Evolutionary conservation across 2,113 vertebrate genomes (phyloP).

Genomic region (Antigone vipio): DNA sequence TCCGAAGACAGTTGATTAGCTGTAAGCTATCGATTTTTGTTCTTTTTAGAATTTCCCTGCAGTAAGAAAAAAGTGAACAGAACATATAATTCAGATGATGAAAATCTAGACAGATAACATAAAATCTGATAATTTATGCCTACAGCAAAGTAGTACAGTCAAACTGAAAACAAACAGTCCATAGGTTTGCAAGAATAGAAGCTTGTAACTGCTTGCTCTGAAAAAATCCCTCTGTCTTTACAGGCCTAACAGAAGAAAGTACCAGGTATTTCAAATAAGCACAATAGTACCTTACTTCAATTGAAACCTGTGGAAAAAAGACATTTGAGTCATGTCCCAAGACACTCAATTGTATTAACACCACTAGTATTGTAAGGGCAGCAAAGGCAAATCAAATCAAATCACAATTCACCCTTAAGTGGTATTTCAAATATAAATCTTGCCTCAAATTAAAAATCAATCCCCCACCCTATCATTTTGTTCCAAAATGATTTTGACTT

Average conservation of each 20-base stretch:
- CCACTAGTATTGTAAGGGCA: not conserved
- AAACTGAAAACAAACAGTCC: not conserved
- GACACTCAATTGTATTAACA: not conserved
- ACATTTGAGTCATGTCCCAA: not conserved
- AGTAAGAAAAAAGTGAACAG: conserved; percentile 19
- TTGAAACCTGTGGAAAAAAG: not conserved
- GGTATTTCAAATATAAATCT: not conserved
- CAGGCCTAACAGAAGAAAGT: not conserved
- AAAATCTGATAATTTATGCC: not conserved
- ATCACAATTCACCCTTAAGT: not conserved
- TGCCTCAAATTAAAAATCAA: not conserved
- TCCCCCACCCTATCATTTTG: not conserved
- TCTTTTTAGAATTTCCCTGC: conserved; percentile 96
- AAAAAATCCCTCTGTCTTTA: not conserved
- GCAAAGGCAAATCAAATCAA: not conserved
- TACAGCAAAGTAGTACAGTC: not conserved
- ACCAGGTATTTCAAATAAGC: not conserved
- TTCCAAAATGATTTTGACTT: not conserved
- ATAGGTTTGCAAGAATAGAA: not conserved
- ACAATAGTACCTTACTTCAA: not conserved
- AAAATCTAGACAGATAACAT: not conserved
- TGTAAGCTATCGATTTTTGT: conserved; percentile 87
- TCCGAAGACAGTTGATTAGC: not conserved
- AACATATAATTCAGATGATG: not conserved
- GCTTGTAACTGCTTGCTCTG: not conserved